phyloP scores from a whole-genome alignment of 2,888 invertebrate species.

The Callimorpha dominula region DNA sequence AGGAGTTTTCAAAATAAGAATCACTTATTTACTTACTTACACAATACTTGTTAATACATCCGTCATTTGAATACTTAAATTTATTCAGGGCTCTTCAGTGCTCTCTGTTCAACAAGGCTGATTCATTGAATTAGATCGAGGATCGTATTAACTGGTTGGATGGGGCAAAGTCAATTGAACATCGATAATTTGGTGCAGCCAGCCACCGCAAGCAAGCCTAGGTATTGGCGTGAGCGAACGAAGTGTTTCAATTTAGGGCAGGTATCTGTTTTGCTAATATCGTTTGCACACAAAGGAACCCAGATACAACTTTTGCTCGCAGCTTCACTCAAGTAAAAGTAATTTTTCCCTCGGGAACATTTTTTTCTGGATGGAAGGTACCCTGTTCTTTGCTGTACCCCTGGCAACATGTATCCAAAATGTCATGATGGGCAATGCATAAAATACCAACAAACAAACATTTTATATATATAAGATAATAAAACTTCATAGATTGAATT shows the following conservation, averaged over 20 bases:
- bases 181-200: conserved; percentile 40
- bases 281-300: neutral
- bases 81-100: neutral
- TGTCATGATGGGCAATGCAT: no score
- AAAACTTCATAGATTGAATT: no score
- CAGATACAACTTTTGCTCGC: neutral
- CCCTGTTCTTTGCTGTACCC: no score
- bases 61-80: neutral
- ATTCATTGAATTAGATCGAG: conserved; percentile 30
- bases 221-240: neutral
- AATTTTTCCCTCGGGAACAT: no score
- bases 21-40: no score
- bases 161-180: conserved; percentile 44
- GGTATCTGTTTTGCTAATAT: neutral
- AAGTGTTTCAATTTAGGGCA: neutral
- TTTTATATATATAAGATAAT: no score
- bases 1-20: neutral
- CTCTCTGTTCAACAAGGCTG: neutral
- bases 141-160: conserved; percentile 39
- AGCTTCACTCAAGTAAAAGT: no score
- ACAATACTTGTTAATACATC: neutral
- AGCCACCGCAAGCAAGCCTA: conserved; percentile 16
- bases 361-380: no score
- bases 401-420: no score
- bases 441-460: no score